These are phyloP conservation scores for Zoanthus sansibaricus DNA, from an alignment of 92 coral and sea anemone species.

Conservation along the genomic window DNA sequence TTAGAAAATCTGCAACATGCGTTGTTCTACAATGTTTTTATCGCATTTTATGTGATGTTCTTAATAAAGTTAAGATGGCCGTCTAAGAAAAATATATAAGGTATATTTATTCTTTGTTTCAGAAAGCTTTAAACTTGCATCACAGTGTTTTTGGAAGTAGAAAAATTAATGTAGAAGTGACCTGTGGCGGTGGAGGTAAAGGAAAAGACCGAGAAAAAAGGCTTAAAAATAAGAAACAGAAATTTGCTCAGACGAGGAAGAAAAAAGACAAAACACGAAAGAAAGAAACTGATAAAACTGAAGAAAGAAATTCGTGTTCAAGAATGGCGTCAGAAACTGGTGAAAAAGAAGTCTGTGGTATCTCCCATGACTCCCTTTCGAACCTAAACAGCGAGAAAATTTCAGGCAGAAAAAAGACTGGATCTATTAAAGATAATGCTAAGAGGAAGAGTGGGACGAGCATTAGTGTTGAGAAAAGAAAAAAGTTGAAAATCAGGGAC, in stretches of 20 bases:
- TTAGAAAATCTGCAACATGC: too few relatives aligned
- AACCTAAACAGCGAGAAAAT: neutral
- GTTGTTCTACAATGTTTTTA: too few relatives aligned
- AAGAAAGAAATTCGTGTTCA: neutral
- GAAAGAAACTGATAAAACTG: conserved; percentile 1
- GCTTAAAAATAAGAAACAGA: conserved; percentile 77
- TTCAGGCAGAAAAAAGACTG: neutral
- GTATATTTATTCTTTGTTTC: neutral
- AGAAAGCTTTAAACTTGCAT: conserved; percentile 97
- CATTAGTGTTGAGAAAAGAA: neutral
- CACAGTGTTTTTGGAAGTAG: conserved; percentile 87
- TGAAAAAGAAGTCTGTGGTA: neutral
- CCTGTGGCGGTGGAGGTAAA: conserved; percentile 99
- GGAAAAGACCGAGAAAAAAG: conserved; percentile 77
- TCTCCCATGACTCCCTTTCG: neutral
- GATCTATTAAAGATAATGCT: neutral
- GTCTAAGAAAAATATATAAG: too few relatives aligned
- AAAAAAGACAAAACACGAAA: conserved; percentile 46
- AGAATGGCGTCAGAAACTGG: neutral
- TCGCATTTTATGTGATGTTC: too few relatives aligned
- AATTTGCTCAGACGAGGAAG: conserved; percentile 75
- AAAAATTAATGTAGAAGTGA: conserved; percentile 93
- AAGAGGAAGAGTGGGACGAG: neutral
- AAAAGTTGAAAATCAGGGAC: neutral
- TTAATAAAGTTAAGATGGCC: too few relatives aligned